These are phyloP conservation scores for Craterocephalus amniculus DNA, from an alignment of 2,797 vertebrate genomes.

Conservation along the genomic window DNA sequence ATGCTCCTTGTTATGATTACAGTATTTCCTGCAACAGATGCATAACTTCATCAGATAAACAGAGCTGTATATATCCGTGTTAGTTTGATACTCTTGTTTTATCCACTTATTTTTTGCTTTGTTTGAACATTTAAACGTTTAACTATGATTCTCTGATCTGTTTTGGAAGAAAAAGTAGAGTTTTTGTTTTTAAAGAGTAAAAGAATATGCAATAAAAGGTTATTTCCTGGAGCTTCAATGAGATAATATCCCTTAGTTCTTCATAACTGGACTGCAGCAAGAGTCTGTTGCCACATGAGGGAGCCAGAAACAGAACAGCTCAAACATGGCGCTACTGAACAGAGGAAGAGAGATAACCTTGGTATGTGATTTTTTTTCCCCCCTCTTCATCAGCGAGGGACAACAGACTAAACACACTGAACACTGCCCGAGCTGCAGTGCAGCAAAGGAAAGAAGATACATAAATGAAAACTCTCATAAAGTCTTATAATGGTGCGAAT, in stretches of 20 bases:
- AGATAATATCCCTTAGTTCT: not conserved
- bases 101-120: too few relatives aligned
- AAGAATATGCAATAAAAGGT: too few relatives aligned
- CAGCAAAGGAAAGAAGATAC: not conserved
- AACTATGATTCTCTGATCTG: too few relatives aligned
- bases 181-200: too few relatives aligned
- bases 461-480: not conserved
- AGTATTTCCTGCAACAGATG: too few relatives aligned
- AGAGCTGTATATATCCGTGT: too few relatives aligned
- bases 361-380: not conserved
- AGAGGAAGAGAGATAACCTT: not conserved
- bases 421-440: not conserved
- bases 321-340: not conserved
- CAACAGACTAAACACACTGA: not conserved
- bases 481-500: not conserved
- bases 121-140: too few relatives aligned
- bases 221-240: too few relatives aligned
- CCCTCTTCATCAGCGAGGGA: not conserved
- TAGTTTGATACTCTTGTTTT: too few relatives aligned
- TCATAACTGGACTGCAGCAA: not conserved
- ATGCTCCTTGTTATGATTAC: too few relatives aligned
- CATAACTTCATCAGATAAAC: too few relatives aligned
- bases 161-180: too few relatives aligned
- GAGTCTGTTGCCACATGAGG: conserved; percentile 49
- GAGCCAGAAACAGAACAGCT: conserved; percentile 38